phyloP scores from a whole-genome alignment of 2,113 vertebrate species.

The Rhea americana region DNA sequence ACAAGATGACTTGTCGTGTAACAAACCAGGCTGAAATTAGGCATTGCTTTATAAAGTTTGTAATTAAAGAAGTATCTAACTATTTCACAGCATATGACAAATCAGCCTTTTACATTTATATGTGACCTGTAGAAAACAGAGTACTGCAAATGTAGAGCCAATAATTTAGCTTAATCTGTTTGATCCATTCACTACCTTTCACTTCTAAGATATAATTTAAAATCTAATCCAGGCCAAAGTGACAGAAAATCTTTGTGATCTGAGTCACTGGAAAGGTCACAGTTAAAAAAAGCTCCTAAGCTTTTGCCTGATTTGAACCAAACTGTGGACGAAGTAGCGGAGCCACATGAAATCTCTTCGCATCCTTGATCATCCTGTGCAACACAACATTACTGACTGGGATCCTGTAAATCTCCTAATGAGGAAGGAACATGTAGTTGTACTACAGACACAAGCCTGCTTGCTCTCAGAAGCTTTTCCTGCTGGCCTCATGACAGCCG shows the following conservation, averaged over 20 bases:
- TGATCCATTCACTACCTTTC: conserved; percentile 30
- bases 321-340: neutral
- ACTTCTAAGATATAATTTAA: conserved; percentile 35
- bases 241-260: conserved; percentile 54
- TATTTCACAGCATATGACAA: neutral
- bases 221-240: conserved; percentile 24
- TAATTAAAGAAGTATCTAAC: neutral
- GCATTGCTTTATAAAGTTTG: neutral
- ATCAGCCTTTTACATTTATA: neutral
- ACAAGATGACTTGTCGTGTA: neutral
- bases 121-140: conserved; percentile 5
- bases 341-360: neutral
- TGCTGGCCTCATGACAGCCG: rapidly evolving
- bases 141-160: neutral
- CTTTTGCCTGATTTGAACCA: neutral
- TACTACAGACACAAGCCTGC: neutral
- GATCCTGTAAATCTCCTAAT: neutral
- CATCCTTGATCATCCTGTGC: rapidly evolving
- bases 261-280: neutral
- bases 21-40: neutral
- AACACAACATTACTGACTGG: neutral
- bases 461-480: neutral
- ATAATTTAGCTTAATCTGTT: neutral
- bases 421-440: neutral
- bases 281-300: neutral